Evolutionary conservation across 2,888 invertebrate genomes (phyloP).

Genomic region (Sinelater perroti): DNA sequence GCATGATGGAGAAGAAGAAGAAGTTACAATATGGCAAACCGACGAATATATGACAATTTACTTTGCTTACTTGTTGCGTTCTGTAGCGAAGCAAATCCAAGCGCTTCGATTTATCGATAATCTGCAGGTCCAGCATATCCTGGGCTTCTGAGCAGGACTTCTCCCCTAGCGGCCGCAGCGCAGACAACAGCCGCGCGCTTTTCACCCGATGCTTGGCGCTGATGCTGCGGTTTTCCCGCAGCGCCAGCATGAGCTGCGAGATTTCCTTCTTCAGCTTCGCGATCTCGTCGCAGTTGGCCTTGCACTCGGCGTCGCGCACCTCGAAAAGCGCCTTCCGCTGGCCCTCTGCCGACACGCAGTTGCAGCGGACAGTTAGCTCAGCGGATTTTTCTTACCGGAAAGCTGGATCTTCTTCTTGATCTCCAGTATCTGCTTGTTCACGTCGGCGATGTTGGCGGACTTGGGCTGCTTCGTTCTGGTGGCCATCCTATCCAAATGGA

Average conservation of each 20-base stretch:
- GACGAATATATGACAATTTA: no score
- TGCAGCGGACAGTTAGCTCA: no score
- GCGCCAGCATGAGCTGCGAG: conserved; percentile 68
- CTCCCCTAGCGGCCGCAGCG: conserved; percentile 61
- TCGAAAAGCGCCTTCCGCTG: conserved; percentile 85
- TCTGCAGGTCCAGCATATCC: conserved; percentile 72
- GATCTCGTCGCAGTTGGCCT: conserved; percentile 76
- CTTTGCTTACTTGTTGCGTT: conserved; percentile 64
- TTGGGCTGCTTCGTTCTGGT: conserved; percentile 63
- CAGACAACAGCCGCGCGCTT: conserved; percentile 49
- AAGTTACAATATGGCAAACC: no score
- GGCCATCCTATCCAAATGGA: conserved; percentile 41
- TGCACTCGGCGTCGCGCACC: conserved; percentile 79
- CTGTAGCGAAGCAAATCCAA: conserved; percentile 77
- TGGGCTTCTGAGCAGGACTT: conserved; percentile 64
- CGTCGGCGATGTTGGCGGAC: conserved; percentile 60
- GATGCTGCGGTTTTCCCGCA: conserved; percentile 65
- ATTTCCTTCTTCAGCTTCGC: conserved; percentile 77
- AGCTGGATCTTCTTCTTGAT: conserved; percentile 87
- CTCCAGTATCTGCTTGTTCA: conserved; percentile 82
- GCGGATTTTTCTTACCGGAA: conserved; percentile 78
- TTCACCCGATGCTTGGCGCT: conserved; percentile 53
- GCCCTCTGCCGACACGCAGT: no score
- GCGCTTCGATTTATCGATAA: conserved; percentile 76
- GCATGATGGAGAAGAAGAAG: no score